A percentile compares a stretch with the other conserved stretches of the same genome.
These are phyloP conservation scores for Hoplostethus mediterraneus DNA, from an alignment of 2,797 vertebrate species.

Conservation along the genomic window DNA sequence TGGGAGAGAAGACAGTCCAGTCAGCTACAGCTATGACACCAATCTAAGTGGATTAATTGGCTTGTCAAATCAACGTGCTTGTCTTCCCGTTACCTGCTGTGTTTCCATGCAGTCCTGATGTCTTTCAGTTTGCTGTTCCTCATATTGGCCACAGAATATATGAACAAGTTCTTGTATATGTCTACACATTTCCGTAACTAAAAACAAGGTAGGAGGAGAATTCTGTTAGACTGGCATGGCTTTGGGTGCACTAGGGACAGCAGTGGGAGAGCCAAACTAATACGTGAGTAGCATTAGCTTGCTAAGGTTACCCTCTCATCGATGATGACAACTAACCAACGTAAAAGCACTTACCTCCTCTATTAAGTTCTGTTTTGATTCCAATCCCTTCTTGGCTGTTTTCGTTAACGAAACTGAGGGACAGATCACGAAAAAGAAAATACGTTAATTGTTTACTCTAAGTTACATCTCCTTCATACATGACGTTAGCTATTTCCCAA, in stretches of 20 bases:
- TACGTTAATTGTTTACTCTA: not conserved
- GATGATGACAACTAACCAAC: not conserved
- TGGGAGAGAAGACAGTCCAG: not conserved
- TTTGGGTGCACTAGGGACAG: too few species aligned
- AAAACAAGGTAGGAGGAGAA: not conserved
- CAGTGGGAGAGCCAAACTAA: too few species aligned
- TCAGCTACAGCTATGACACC: not conserved
- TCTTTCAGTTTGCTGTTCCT: constrained; percentile 97
- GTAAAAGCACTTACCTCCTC: constrained; percentile 86
- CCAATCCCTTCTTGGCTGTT: constrained; percentile 93
- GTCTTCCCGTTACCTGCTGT: constrained; percentile 90
- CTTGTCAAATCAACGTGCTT: not conserved
- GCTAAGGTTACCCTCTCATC: too few species aligned
- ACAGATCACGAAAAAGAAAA: not conserved
- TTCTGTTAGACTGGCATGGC: not conserved
- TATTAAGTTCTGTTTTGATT: constrained; percentile 93
- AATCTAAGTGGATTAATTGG: not conserved
- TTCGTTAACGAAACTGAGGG: constrained; percentile 94
- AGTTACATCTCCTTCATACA: not conserved
- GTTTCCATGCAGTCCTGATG: constrained; percentile 95
- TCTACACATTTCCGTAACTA: constrained; percentile 96
- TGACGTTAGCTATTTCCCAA: too few species aligned
- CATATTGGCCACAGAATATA: constrained; percentile 96
- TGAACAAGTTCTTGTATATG: constrained; percentile 92
- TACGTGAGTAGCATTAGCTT: too few species aligned